A percentile compares a stretch with the other conserved stretches of the same genome.
phyloP scores from a whole-genome alignment of 2,797 vertebrate species.

The Phataginus tetradactyla region DNA sequence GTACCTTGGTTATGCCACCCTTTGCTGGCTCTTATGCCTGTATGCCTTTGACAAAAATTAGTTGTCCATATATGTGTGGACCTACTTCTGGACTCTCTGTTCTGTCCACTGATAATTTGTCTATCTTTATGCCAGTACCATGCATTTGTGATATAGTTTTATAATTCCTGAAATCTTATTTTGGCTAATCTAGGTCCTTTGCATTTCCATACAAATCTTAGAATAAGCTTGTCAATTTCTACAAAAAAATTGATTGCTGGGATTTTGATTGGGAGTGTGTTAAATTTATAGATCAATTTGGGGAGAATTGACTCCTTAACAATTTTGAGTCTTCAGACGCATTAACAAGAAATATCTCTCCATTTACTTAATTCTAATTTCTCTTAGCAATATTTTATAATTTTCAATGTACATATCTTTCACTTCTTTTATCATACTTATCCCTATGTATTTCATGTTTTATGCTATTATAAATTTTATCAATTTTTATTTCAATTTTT shows the following conservation, averaged over 20 bases:
- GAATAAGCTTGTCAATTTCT: neutral
- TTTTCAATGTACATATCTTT: neutral
- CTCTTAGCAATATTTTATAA: neutral
- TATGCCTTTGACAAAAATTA: neutral
- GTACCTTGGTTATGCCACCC: neutral
- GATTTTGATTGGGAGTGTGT: neutral
- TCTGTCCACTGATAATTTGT: neutral
- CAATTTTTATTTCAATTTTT: neutral
- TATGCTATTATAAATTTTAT: neutral
- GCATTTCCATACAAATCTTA: neutral
- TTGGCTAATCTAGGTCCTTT: neutral
- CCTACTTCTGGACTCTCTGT: neutral
- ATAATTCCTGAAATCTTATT: neutral
- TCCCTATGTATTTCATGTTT: neutral
- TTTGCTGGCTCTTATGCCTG: neutral
- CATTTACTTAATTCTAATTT: neutral
- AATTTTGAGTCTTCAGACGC: neutral
- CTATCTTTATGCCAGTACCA: neutral
- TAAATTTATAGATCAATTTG: neutral
- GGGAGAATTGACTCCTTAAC: neutral
- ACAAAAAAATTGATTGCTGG: neutral
- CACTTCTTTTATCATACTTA: neutral
- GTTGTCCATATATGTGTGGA: neutral
- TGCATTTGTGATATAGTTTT: neutral
- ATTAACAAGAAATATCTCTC: neutral